Base-by-base conservation (phyloP, 2,113 vertebrate species). In the Brachyhypopomus gauderio region DNA sequence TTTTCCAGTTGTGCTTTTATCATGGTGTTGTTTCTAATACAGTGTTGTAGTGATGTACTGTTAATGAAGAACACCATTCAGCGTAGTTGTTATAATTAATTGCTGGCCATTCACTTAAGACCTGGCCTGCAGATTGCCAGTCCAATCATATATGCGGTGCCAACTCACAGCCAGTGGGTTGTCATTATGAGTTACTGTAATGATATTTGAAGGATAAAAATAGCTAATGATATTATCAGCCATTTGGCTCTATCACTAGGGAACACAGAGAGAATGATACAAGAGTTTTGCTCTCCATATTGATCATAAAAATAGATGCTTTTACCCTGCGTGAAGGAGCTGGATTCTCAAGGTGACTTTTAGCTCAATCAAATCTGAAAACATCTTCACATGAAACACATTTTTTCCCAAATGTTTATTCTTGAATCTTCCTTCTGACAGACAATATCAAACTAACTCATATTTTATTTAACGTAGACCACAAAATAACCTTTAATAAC, bases 201-300 rank as follows among this genome's bases (percentile, higher is more conserved):
- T 70, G 38, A 81, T 55, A 22, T 55, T n/a, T 70, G 4, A 72
- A 70, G 62, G 27, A 20, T 83, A 70, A 45, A 59, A 63, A 72
- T 82, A 55, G 64, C 41, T 19, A 27, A 48, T 59, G 58, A 73
- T 72, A 55, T 72, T 79, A 60, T 75, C 72, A 56, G 63, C 52
- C 34, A 66, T 66, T 34, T 77, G 67, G 79, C 36, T 67, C 81
- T 78, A 81, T 78, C 75, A 63, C 34, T n/a, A 48, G 22, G 81
- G 58, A 69, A 27, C 55, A 75, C 41, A 41, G 16, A 56, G 23
- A n/a, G 58, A 84, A 67, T 74, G 64, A 74, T 81, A 22, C 41
- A 69, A 45, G 62, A 52, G 27, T 52, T 63, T 60, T 58, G 66
- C 20, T 79, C 22, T 17, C 70, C n/a, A 69, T 70, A 62, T 75